phyloP scores from a whole-genome alignment of 2,888 invertebrate species.

The Abrostola tripartita region DNA sequence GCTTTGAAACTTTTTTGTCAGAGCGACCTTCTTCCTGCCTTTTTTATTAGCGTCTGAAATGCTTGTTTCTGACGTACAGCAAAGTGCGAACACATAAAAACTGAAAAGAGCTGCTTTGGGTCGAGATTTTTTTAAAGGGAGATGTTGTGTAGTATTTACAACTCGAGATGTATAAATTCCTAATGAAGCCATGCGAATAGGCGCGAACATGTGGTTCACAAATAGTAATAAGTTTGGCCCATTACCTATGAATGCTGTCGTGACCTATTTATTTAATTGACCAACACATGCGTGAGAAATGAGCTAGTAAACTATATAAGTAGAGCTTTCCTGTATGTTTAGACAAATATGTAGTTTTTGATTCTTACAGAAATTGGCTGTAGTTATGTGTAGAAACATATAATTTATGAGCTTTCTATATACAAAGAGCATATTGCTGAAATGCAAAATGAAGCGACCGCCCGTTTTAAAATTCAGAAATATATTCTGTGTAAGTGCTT shows the following conservation, averaged over 20 bases:
- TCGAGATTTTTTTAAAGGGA: constrained; percentile 37
- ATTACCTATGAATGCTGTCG: constrained; percentile 41
- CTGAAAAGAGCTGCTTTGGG: constrained; percentile 28
- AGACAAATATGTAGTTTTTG: constrained; percentile 26
- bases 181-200: constrained; percentile 19
- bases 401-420: not conserved
- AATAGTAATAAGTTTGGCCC: constrained; percentile 34
- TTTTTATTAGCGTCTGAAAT: constrained; percentile 41
- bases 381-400: not conserved
- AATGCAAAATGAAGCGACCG: not conserved
- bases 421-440: constrained; percentile 1
- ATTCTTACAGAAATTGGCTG: too few species aligned
- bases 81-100: constrained; percentile 46
- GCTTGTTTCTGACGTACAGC: constrained; percentile 44
- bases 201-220: constrained; percentile 16
- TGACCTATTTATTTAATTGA: constrained; percentile 48
- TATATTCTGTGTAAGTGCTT: constrained; percentile 12
- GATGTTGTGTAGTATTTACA: constrained; percentile 21
- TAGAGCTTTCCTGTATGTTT: constrained; percentile 17
- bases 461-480: constrained; percentile 17
- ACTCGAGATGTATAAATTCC: constrained; percentile 26
- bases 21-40: constrained; percentile 39
- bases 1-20: constrained; percentile 47
- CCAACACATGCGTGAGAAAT: constrained; percentile 37
- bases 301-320: constrained; percentile 28